Base-by-base conservation (phyloP, 2,113 vertebrate species). In the Natator depressus region DNA sequence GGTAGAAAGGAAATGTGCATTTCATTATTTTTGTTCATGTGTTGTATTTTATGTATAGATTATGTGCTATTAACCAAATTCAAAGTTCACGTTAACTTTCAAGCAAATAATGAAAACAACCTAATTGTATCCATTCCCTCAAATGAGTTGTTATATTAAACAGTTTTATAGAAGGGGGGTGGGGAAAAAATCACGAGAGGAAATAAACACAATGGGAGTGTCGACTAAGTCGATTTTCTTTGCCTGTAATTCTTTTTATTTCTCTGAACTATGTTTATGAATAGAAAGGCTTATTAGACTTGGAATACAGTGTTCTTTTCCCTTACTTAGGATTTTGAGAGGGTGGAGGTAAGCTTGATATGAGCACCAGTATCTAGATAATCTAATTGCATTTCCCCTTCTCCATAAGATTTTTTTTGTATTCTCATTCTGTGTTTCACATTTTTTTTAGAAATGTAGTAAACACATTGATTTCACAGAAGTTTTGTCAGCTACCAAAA, bases 391-490 rank as follows among this genome's bases (percentile, higher is more conserved):
- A 22, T 81, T 51, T 81, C 76, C 5, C 47, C 2, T 35, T 49
- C 92, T 89, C 24, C 62, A 25, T 86, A 29, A 57, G 10, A 51
- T 80, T 62, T 4, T n/a, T 8, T 81, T 49, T 94, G 5, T 91
- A 29, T 89, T 9, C 7, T 3, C 5, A 10, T 14, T 0, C 24
- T 82, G 29, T 81, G 35, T n/a, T 93, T 49, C 2, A 1, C 55
- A 46, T 85, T 93, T 94, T 94, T 96, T 86, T 35, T 27, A 93
- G 89, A 6, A 27, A 62, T 25, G n/a, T 91, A 49, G 7, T 83
- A 75, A 88, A 49, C 35, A 82, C 57, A 7, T 38, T 78, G 53
- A 42, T 89, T 93, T 91, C 12, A 10, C 82, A 38, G 17, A 78
- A 62, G 62, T 7, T 86, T 54, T 59, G 53, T 81, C 13, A 80